A percentile compares a stretch with the other conserved stretches of the same genome.
phyloP scores from a whole-genome alignment of 1,140 invertebrate species.

The Batillaria attramentaria region DNA sequence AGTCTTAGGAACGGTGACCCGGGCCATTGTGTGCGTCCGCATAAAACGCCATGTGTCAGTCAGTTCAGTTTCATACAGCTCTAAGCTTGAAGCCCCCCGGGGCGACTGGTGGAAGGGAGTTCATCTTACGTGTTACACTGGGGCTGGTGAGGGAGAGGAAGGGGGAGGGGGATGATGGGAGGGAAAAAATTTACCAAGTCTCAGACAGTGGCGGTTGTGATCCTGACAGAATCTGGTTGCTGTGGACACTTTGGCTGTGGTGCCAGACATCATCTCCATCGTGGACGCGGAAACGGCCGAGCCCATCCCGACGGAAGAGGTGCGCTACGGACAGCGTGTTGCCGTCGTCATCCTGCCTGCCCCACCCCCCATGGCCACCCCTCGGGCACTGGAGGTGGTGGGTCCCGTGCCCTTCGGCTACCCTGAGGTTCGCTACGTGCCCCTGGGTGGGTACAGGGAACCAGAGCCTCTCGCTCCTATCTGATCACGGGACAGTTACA shows the following conservation, averaged over 20 bases:
- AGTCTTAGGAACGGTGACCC: no score
- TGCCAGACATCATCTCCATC: constrained; percentile 63
- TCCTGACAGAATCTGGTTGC: constrained; percentile 14
- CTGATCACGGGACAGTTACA: no score
- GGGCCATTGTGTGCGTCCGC: no score
- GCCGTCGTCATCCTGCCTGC: constrained; percentile 57
- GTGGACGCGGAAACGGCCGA: constrained; percentile 62
- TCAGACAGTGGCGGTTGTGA: no score
- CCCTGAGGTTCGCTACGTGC: constrained; percentile 40
- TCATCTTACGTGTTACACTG: no score
- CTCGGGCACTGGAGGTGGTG: constrained; percentile 56
- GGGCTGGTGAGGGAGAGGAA: no score
- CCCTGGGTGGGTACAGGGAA: constrained; percentile 28
- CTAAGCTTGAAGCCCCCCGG: no score
- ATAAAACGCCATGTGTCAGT: no score
- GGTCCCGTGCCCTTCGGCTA: constrained; percentile 65
- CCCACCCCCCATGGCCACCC: constrained; percentile 45
- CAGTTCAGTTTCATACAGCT: no score
- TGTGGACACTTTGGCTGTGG: constrained; percentile 45
- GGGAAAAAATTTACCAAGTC: no score
- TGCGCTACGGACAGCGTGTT: constrained; percentile 61
- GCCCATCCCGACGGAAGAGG: constrained; percentile 60
- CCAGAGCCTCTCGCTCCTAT: constrained; percentile 20
- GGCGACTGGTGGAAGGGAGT: no score
- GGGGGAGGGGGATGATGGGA: no score